Conservation (phyloP, 2,113 vertebrate genomes). For the Nesoenas mayeri region DNA sequence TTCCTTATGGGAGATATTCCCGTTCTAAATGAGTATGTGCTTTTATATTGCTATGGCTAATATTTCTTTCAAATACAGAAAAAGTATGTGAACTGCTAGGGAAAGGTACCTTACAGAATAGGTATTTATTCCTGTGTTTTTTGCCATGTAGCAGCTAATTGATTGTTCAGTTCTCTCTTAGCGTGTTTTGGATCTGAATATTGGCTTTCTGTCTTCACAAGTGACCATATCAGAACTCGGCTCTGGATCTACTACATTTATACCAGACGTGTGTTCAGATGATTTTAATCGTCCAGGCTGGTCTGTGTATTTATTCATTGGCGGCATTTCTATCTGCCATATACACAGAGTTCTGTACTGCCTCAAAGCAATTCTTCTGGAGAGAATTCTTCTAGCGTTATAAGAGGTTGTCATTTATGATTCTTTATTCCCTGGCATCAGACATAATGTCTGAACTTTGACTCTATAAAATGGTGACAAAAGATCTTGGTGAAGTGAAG, state of each 20-base stretch:
- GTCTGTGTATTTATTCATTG: neutral
- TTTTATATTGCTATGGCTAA: neutral
- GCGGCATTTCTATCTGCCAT: neutral
- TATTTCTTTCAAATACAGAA: neutral
- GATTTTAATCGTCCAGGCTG: neutral
- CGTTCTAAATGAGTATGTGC: neutral
- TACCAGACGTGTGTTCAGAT: neutral
- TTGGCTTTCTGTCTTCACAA: neutral
- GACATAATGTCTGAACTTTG: neutral
- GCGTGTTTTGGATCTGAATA: neutral
- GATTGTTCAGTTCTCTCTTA: neutral
- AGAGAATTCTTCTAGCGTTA: neutral
- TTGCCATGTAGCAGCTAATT: neutral
- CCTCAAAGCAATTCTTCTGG: neutral
- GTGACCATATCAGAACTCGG: neutral
- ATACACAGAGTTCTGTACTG: neutral
- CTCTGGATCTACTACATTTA: neutral
- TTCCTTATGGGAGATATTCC: neutral
- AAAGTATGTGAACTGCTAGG: neutral
- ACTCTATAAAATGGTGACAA: neutral
- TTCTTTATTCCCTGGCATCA: neutral
- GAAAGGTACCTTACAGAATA: neutral
- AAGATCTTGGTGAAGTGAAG: neutral
- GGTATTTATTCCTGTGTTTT: neutral
- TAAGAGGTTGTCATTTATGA: neutral